Percentiles rank a stretch among this genome's conserved stretches.
Evolutionary conservation across 2,113 vertebrate genomes (phyloP).

Genomic region (Oreamnos americanus): DNA sequence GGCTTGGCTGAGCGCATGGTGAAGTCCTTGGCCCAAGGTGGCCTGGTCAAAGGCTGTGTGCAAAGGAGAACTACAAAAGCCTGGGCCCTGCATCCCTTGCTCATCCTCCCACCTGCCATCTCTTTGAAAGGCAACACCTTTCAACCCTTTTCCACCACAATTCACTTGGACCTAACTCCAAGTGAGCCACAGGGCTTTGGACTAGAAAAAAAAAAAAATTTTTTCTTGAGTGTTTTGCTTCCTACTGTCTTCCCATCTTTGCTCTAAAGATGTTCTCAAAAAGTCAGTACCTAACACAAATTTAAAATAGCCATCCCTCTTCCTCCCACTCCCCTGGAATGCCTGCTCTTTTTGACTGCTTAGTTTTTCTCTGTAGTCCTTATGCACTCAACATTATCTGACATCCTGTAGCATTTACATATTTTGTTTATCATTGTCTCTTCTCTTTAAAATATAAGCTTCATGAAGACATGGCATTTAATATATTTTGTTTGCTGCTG

Average conservation of each 20-base stretch:
- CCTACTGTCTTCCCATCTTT: neutral
- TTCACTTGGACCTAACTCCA: neutral
- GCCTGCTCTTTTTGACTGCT: neutral
- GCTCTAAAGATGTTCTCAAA: neutral
- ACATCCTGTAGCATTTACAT: neutral
- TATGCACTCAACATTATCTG: neutral
- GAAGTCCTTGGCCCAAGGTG: slow-evolving; percentile 66
- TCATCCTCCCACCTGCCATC: slow-evolving; percentile 64
- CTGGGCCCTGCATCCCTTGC: slow-evolving; percentile 54
- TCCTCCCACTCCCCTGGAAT: neutral
- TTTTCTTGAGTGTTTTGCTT: neutral
- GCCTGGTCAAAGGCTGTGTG: slow-evolving; percentile 73
- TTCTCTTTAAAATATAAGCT: neutral
- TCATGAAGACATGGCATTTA: neutral
- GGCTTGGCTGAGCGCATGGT: slow-evolving; percentile 72
- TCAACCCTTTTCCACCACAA: accelerated
- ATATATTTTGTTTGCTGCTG: neutral
- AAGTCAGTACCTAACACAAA: neutral
- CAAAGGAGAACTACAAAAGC: slow-evolving; percentile 45
- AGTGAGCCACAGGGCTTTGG: neutral
- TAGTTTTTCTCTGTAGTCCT: neutral
- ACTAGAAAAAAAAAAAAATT: accelerated
- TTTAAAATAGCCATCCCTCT: neutral
- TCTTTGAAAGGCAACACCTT: slow-evolving; percentile 68
- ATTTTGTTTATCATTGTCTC: neutral